phyloP scores from a whole-genome alignment of 2,797 vertebrate species.

The Gallinago solitaria region DNA sequence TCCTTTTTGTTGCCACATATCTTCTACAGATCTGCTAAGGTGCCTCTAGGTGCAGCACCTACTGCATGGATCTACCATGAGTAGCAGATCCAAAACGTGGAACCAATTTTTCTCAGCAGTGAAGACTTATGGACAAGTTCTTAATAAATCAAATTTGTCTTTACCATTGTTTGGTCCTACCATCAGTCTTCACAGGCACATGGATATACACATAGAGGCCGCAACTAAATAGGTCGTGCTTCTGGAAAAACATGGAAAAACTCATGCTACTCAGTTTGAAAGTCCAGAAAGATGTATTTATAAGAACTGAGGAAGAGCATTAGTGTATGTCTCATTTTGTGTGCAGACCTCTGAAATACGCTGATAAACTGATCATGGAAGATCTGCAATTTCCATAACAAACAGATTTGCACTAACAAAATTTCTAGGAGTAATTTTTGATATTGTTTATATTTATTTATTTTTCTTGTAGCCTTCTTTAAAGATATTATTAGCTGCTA shows the following conservation, averaged over 20 bases:
- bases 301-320: not conserved
- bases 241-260: not conserved
- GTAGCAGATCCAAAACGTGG: not conserved
- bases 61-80: no score
- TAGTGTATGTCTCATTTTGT: not conserved
- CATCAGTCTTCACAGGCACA: not conserved
- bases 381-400: not conserved
- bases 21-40: not conserved
- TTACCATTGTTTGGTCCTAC: not conserved
- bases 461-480: slow-evolving; percentile 73
- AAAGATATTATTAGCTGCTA: slow-evolving; percentile 77
- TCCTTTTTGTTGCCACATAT: not conserved
- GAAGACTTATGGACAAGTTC: not conserved
- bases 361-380: not conserved
- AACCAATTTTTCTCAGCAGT: not conserved
- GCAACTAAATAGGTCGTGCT: not conserved
- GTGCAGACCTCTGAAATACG: not conserved
- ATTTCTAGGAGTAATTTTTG: slow-evolving; percentile 44
- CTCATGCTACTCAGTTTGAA: accelerated
- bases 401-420: slow-evolving; percentile 24
- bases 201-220: accelerated
- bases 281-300: not conserved
- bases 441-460: slow-evolving; percentile 72
- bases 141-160: not conserved
- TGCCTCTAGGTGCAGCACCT: not conserved